Evolutionary conservation across 2,797 vertebrate genomes (phyloP), one percentile per base, ranked within the genome.

Genomic region (Esox masquinongy): DNA sequence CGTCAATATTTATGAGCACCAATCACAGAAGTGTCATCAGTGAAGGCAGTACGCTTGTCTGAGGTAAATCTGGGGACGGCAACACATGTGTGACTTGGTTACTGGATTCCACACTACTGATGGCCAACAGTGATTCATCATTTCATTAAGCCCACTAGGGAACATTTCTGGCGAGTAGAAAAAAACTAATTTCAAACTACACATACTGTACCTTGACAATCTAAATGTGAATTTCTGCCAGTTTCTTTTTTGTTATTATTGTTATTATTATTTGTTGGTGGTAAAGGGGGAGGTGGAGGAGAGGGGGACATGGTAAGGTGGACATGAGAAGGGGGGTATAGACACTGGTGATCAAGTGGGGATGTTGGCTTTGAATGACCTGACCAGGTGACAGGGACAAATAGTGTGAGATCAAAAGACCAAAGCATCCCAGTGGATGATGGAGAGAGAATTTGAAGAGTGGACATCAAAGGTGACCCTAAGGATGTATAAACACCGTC

Each of bases 321-420:
- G 85, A 88, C 49, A 80, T 66, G 83, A 89, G 86, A 83, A 86
- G 76, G 84, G 78, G 85, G 79, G 3, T 47, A 36, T 84, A 84
- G 86, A 87, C 77, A 87, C 77, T 71, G 26, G 19, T 50, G 74
- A 70, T 49, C 68, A 78, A 2, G 73, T 36, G 67, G 73, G 82
- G 75, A 47, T 29, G 61, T 47, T 72, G 72, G 34, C 53, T 74
- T 67, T 77, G 61, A 82, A 66, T 12, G 8, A 84, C 69, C 71
- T 80, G 64, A 79, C 22, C 66, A 29, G 63, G 47, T 68, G 31
- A 24, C 53, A 74, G 74, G 53, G 70, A 81, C 50, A 47, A 74
- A 56, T 74, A 77, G 74, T 84, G 15, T 47, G n/a, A 34, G 76
- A 82, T 74, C 64, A 76, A 53, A 66, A n/a, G 29, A 51, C 73